Percentiles rank a stretch among this genome's conserved stretches.
Evolutionary conservation across 2,113 vertebrate species (phyloP).

Genomic region (Archilochus colubris): DNA sequence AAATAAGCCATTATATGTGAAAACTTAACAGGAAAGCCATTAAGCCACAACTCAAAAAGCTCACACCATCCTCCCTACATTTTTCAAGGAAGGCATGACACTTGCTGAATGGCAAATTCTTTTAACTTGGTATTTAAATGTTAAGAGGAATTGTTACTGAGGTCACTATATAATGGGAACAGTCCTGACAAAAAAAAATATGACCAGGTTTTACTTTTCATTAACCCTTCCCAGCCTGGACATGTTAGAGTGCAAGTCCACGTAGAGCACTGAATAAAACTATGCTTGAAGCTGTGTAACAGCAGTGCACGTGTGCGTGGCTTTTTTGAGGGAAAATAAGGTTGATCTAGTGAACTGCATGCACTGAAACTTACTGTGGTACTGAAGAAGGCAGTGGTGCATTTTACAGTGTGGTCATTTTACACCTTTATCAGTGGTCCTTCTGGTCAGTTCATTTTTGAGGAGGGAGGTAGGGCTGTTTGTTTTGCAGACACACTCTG

Average conservation of each 20-base stretch:
- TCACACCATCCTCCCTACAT: conserved; percentile 46
- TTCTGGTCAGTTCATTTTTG: not conserved
- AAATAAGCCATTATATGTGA: conserved; percentile 59
- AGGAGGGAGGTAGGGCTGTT: not conserved
- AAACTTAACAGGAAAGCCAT: conserved; percentile 62
- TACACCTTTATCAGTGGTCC: not conserved
- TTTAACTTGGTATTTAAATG: conserved; percentile 53
- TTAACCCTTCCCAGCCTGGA: conserved; percentile 73
- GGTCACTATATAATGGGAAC: conserved; percentile 64
- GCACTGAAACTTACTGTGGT: conserved; percentile 26
- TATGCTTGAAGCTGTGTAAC: conserved; percentile 21
- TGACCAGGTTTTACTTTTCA: conserved; percentile 63
- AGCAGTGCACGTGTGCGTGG: conserved; percentile 36
- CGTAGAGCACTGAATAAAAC: not conserved
- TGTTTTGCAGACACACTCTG: not conserved
- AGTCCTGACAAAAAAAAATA: conserved; percentile 59
- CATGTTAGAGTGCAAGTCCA: conserved; percentile 34
- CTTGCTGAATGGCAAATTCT: conserved; percentile 68
- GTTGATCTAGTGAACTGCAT: conserved; percentile 44
- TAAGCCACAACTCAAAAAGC: conserved; percentile 60
- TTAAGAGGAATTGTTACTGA: conserved; percentile 62
- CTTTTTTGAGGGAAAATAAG: conserved; percentile 25
- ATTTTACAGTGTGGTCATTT: not conserved
- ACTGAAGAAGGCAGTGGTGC: conserved; percentile 12
- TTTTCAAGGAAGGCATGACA: conserved; percentile 66